These are phyloP conservation scores for Cotesia congregata DNA, from an alignment of 2,888 invertebrate genomes.

Conservation along the genomic window DNA sequence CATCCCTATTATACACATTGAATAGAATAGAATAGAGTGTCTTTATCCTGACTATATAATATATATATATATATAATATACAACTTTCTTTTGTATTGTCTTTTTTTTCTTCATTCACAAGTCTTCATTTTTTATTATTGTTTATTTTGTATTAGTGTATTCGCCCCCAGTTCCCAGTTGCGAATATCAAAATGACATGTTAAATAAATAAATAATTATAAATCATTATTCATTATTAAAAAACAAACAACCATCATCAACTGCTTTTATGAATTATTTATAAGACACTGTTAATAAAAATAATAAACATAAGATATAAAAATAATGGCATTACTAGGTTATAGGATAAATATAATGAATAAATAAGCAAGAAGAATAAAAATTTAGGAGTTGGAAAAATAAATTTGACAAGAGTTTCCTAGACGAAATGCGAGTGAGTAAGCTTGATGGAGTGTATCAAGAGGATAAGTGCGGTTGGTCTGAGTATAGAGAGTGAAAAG, in stretches of 20 bases:
- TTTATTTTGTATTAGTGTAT: no score
- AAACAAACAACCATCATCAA: no score
- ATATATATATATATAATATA: no score
- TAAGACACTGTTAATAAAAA: no score
- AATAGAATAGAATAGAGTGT: not conserved
- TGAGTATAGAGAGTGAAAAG: constrained; percentile 17
- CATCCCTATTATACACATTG: not conserved
- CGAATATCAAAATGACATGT: no score
- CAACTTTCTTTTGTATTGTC: not conserved
- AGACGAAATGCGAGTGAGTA: constrained; percentile 5
- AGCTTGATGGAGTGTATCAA: constrained; percentile 21
- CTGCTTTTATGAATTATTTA: no score
- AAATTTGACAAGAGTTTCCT: constrained; percentile 20
- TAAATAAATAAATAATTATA: no score
- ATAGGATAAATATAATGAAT: not conserved
- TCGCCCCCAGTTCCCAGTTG: no score
- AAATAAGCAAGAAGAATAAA: not conserved
- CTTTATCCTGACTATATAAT: not conserved
- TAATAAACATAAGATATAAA: no score
- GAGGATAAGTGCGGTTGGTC: constrained; percentile 12
- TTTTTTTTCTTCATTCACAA: not conserved
- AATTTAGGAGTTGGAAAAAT: not conserved
- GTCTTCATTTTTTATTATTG: not conserved
- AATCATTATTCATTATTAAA: no score
- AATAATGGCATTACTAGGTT: no score